Evolutionary conservation across 2,113 vertebrate species (phyloP).

Genomic region (Sigmodon hispidus): DNA sequence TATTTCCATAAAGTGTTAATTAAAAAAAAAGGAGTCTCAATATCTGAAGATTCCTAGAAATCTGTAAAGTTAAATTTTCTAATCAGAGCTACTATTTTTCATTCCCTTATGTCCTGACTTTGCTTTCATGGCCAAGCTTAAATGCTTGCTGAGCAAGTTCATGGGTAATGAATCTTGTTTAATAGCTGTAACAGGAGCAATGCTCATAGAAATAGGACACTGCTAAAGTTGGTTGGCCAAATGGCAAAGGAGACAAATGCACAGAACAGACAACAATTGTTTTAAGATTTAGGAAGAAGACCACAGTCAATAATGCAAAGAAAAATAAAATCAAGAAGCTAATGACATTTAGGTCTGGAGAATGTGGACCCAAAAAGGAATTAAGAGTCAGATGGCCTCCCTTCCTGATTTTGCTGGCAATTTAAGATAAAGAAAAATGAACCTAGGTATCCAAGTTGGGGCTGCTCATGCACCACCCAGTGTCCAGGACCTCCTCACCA

Average conservation of each 20-base stretch:
- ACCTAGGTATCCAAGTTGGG: neutral
- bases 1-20: neutral
- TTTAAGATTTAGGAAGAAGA: slow-evolving; percentile 27
- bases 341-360: slow-evolving; percentile 12
- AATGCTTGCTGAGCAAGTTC: slow-evolving; percentile 35
- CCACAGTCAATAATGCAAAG: slow-evolving; percentile 20
- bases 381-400: slow-evolving; percentile 21
- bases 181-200: neutral
- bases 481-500: slow-evolving; percentile 65
- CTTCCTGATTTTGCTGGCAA: neutral
- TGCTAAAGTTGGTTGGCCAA: neutral
- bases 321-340: neutral
- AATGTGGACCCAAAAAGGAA: neutral
- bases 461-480: neutral
- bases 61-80: slow-evolving; percentile 33
- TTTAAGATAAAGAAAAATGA: neutral
- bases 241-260: slow-evolving; percentile 6
- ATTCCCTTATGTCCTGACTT: slow-evolving; percentile 28
- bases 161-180: slow-evolving; percentile 35
- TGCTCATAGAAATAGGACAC: slow-evolving; percentile 40
- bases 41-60: slow-evolving; percentile 33
- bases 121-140: slow-evolving; percentile 42
- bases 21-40: neutral
- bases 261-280: neutral
- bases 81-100: slow-evolving; percentile 46